Percentiles rank a stretch among this genome's conserved stretches.
phyloP scores from a whole-genome alignment of 2,888 invertebrate genomes.

The Hirtodrosophila cameraria region DNA sequence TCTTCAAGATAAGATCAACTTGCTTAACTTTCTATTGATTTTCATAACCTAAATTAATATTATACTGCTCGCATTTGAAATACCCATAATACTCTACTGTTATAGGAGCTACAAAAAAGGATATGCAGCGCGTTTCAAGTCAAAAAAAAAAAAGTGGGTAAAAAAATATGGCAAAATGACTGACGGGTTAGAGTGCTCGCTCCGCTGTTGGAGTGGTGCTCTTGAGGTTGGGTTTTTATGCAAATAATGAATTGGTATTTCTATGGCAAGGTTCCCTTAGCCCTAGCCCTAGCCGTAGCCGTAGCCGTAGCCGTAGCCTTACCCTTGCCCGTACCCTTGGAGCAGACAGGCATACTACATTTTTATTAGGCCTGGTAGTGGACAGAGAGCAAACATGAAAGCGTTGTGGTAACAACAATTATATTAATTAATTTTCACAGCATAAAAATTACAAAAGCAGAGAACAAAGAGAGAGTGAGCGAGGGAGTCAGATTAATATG shows the following conservation, averaged over 20 bases:
- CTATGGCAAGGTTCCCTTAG: conserved; percentile 32
- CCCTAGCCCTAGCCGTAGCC: too few species aligned
- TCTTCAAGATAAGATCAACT: too few species aligned
- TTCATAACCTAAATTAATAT: background rate
- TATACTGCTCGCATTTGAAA: background rate
- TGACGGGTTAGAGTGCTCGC: conserved; percentile 25
- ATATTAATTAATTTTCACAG: conserved; percentile 71
- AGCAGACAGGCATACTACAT: conserved; percentile 29
- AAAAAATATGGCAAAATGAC: conserved; percentile 42
- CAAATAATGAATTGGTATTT: conserved; percentile 58
- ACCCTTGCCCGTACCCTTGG: background rate
- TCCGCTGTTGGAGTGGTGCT: conserved; percentile 43
- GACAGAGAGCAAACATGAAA: conserved; percentile 16
- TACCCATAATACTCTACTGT: conserved; percentile 3
- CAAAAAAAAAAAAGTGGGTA: conserved; percentile 12
- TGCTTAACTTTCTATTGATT: background rate
- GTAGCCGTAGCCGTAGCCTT: too few species aligned
- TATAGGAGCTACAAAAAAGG: conserved; percentile 2
- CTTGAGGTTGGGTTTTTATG: conserved; percentile 51
- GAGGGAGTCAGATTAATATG: conserved; percentile 72
- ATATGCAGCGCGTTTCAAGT: conserved; percentile 26
- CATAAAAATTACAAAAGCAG: conserved; percentile 23
- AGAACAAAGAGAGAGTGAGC: conserved; percentile 44
- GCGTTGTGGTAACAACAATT: conserved; percentile 67
- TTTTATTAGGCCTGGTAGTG: conserved; percentile 46